Evolutionary conservation across 2,113 vertebrate genomes (phyloP), one percentile per base, ranked within the genome.

Genomic region (Takifugu flavidus): DNA sequence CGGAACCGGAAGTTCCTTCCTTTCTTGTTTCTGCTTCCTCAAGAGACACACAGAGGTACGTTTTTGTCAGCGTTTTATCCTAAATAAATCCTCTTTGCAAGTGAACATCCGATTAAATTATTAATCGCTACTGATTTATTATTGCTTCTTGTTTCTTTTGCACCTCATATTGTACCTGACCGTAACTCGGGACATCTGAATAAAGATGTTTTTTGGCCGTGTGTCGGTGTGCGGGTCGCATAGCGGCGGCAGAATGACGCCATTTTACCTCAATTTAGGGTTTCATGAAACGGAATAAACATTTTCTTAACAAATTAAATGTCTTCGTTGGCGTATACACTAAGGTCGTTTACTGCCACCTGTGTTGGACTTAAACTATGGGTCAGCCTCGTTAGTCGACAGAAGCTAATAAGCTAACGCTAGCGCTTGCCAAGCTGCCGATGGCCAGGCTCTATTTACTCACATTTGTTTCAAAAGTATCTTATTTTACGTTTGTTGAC

Each of bases 1-100:
- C 87, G 88, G 86, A 83, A 81, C 75, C 76, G 62, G 49, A 87
- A 81, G 1, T 5, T 79, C 78, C 45, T 79, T 87, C 86, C 86
- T 92, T 91, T 92, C 86, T 86, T 80, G 87, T 89, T 89, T 88
- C 85, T 84, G 78, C 85, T 78, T 67, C 15, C 42, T 3, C 20
- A 56, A 82, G 73, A 91, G 74, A 86, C 67, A 46, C 65, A 78
- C 62, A 59, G 56, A 79, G 89, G 91, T 92, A 61, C 47, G 75
- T 44, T 2, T 20, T 0, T 13, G 44, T 49, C 71, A 2, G 7
- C n/a, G 1, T 0, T 15, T 10, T 0, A 88, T 89, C 89, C 62
- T 0, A 0, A 0, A 4, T 3, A 0, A 75, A 89, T 90, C 85
- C 39, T 0, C 0, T 0, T 7, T 29, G 11, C 5, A 25, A 5